Evolutionary conservation across 2,888 invertebrate genomes (phyloP).

Genomic region (Coelopa pilipes): DNA sequence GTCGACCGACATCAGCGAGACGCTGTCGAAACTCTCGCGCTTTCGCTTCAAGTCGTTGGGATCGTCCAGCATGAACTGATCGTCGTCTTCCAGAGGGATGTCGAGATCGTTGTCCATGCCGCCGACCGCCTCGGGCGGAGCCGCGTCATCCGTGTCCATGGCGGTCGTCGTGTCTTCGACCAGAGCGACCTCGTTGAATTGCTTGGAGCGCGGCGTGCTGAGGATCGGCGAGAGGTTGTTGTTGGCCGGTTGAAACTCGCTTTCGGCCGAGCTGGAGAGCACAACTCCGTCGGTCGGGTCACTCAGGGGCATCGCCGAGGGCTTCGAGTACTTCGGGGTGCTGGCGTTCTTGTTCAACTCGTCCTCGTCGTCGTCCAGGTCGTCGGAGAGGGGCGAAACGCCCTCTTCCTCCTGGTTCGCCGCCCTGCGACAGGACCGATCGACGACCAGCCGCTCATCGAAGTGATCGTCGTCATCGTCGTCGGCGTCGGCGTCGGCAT

Average conservation of each 20-base stretch:
- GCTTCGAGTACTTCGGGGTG: slow-evolving; percentile 48
- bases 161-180: slow-evolving; percentile 23
- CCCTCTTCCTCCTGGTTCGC: slow-evolving; percentile 36
- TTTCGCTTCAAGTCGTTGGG: slow-evolving; percentile 61
- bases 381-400: slow-evolving; percentile 40
- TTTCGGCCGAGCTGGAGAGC: slow-evolving; percentile 42
- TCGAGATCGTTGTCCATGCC: not conserved
- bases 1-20: slow-evolving; percentile 64
- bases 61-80: slow-evolving; percentile 53
- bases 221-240: slow-evolving; percentile 62
- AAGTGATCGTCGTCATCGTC: slow-evolving; percentile 52
- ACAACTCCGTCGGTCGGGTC: slow-evolving; percentile 43
- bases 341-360: slow-evolving; percentile 40
- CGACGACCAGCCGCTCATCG: slow-evolving; percentile 57
- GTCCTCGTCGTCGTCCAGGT: slow-evolving; percentile 35
- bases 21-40: slow-evolving; percentile 63
- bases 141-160: slow-evolving; percentile 37
- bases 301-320: slow-evolving; percentile 24
- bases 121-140: not conserved
- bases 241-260: slow-evolving; percentile 53
- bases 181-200: not conserved
- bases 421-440: slow-evolving; percentile 42
- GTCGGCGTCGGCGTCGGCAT: slow-evolving; percentile 44
- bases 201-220: slow-evolving; percentile 50
- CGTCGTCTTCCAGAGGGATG: slow-evolving; percentile 38